Base-by-base conservation (phyloP, 2,113 vertebrate genomes). In the Sander lucioperca region DNA sequence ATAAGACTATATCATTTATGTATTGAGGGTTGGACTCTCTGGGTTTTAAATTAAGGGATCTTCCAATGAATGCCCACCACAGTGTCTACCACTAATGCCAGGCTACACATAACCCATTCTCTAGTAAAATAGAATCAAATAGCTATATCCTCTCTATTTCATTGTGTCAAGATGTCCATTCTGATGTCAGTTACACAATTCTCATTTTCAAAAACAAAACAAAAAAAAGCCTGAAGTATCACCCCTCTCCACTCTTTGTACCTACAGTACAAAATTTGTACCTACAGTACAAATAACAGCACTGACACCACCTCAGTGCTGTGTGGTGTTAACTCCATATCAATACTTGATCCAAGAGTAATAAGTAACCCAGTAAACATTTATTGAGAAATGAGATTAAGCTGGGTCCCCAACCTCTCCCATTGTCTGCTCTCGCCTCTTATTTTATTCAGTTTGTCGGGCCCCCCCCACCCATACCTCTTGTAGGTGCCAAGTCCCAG, bases 351-450 rank as follows among this genome's bases (percentile, higher is more conserved):
- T 66, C 23, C 27, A 48, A 50, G 14, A 77, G 63, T 45, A 45
- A 77, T 67, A 43, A 79, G 33, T 45, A 5, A 84, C 82, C 92
- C 65, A 56, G 39, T 12, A 15, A 65, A 90, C 94, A 95, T 86
- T 95, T 95, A 95, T 91, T 92, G 83, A 96, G 93, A 95, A 94
- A 92, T 51, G 74, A 68, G 23, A 74, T 69, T 69, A 45, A 36
- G 64, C 43, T 83, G 84, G 75, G 65, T 58, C 56, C 72, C 69
- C 88, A 67, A 86, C 53, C 83, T 74, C 45, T 47, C 19, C n/a
- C 30, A 45, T 6, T 53, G 12, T 25, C 3, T 51, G n/a, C 5
- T 39, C 59, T 63, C 83, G 70, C 39, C 51, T 59, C 18, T n/a
- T 54, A 54, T 67, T 36, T 76, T 12, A 73, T 84, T 70, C 57